phyloP scores from a whole-genome alignment of 2,888 invertebrate species.

The Rutpela maculata region DNA sequence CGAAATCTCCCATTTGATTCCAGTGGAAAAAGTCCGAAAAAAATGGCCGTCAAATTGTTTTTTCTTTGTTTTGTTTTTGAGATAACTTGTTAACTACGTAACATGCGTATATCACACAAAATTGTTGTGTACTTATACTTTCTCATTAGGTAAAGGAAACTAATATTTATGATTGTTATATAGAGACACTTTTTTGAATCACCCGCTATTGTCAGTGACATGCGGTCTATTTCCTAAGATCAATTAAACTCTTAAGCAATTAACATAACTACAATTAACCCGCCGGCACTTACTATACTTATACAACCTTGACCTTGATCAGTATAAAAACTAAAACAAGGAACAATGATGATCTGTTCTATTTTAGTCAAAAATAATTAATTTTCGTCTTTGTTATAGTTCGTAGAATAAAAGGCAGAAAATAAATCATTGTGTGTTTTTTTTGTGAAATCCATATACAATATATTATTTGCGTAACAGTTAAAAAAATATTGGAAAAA shows the following conservation, averaged over 20 bases:
- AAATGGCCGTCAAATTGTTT: too few species aligned
- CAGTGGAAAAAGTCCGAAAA: too few species aligned
- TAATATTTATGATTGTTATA: not conserved
- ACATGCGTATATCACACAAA: too few species aligned
- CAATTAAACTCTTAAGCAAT: not conserved
- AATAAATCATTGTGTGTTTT: conserved; percentile 36
- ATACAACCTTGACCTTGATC: conserved; percentile 33
- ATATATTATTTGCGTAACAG: not conserved
- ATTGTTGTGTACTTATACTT: too few species aligned
- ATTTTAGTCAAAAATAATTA: conserved; percentile 22
- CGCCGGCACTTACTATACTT: not conserved
- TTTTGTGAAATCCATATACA: conserved; percentile 12
- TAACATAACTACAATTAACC: not conserved
- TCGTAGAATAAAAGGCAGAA: conserved; percentile 30
- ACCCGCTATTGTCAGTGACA: not conserved
- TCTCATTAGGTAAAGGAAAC: too few species aligned
- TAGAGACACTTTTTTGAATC: not conserved
- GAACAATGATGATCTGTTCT: conserved; percentile 38
- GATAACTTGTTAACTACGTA: too few species aligned
- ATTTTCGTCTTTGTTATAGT: conserved; percentile 20
- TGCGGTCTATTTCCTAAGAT: not conserved
- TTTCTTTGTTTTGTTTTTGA: too few species aligned
- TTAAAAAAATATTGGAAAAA: not conserved
- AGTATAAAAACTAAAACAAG: conserved; percentile 9
- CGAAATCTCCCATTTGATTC: too few species aligned